A percentile compares a stretch with the other conserved stretches of the same genome.
Evolutionary conservation across 2,113 vertebrate genomes (phyloP).

Genomic region (Anseranas semipalmata): DNA sequence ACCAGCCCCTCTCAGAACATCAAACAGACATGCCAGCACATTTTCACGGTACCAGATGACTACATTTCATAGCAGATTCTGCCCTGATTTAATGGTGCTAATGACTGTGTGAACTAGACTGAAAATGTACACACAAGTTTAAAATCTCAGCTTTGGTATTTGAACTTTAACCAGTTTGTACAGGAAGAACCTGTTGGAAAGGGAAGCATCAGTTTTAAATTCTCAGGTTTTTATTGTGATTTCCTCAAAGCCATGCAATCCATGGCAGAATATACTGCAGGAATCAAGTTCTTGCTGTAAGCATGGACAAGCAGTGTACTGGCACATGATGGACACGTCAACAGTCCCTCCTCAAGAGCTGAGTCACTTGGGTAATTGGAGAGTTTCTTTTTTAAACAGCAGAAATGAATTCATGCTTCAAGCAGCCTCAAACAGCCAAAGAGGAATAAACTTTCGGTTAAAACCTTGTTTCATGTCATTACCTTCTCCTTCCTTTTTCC

Average conservation of each 20-base stretch:
- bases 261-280: neutral
- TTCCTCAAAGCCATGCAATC: neutral
- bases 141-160: neutral
- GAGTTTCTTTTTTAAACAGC: neutral
- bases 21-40: neutral
- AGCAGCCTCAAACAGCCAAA: neutral
- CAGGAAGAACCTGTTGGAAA: neutral
- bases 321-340: neutral
- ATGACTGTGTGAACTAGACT: neutral
- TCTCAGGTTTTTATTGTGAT: neutral
- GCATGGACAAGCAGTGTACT: rapidly evolving
- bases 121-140: neutral
- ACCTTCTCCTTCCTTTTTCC: neutral
- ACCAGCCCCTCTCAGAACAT: neutral
- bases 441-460: constrained; percentile 8
- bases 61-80: constrained; percentile 3
- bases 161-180: neutral
- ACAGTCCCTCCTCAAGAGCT: neutral
- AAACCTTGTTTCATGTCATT: neutral
- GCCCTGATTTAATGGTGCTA: neutral
- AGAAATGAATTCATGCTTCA: neutral
- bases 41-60: neutral
- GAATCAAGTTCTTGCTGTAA: neutral
- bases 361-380: neutral
- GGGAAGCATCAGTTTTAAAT: neutral